These are phyloP conservation scores for Muscina levida DNA, from an alignment of 2,888 invertebrate species.

Conservation along the genomic window DNA sequence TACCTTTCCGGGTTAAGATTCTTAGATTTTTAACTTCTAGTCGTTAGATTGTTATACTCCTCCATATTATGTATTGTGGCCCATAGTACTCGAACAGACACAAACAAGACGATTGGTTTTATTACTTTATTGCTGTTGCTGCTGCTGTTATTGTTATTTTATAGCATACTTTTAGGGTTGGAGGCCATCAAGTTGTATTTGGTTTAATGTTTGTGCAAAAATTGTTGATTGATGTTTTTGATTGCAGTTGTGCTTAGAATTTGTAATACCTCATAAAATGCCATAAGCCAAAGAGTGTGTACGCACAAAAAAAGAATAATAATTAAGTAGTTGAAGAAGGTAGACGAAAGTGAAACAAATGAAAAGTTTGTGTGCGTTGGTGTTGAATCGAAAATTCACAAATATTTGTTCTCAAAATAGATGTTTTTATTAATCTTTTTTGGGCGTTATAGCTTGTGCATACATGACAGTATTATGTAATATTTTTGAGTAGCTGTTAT, in stretches of 20 bases:
- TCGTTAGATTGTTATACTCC: not conserved
- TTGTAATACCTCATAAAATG: constrained; percentile 25
- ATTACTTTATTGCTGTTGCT: constrained; percentile 30
- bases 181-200: not conserved
- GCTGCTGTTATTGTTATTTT: constrained; percentile 19
- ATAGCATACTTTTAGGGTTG: constrained; percentile 14
- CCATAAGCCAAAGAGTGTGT: not conserved
- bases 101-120: constrained; percentile 10
- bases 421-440: too few species aligned
- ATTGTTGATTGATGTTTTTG: constrained; percentile 41
- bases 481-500: too few species aligned
- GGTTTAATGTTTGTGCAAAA: constrained; percentile 23
- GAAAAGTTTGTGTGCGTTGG: too few species aligned
- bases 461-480: too few species aligned
- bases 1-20: not conserved
- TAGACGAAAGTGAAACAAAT: too few species aligned
- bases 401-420: too few species aligned
- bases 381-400: too few species aligned
- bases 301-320: not conserved
- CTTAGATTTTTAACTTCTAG: too few species aligned
- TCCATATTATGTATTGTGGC: not conserved
- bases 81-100: not conserved
- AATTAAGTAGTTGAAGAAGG: too few species aligned
- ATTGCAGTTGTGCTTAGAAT: constrained; percentile 34
- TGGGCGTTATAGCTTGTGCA: too few species aligned